phyloP scores from a whole-genome alignment of 2,797 vertebrate species.

The Sebastes taczanowskii region DNA sequence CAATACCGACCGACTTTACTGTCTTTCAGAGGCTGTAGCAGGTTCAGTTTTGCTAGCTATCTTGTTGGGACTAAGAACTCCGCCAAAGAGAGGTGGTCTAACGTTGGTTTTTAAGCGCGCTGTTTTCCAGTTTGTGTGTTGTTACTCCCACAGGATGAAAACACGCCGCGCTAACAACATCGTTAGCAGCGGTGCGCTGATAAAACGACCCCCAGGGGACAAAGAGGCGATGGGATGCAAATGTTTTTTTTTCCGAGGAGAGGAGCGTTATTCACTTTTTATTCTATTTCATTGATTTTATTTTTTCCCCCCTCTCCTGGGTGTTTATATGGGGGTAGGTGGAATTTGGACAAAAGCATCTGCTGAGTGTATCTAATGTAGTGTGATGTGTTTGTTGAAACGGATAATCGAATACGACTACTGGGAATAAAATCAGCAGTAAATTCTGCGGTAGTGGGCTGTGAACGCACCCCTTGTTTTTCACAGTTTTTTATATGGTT shows the following conservation, averaged over 20 bases:
- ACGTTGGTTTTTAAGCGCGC: accelerated
- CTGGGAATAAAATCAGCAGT: not conserved
- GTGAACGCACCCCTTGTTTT: not conserved
- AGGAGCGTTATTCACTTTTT: not conserved
- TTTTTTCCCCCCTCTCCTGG: too few relatives aligned
- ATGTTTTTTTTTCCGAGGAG: not conserved
- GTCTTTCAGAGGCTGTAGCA: too few relatives aligned
- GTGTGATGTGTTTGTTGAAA: not conserved
- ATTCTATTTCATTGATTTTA: not conserved
- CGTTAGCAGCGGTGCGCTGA: not conserved
- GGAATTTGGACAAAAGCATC: not conserved
- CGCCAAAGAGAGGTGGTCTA: not conserved
- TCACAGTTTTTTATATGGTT: not conserved
- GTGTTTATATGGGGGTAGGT: not conserved
- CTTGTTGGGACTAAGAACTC: not conserved
- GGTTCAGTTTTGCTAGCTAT: too few relatives aligned
- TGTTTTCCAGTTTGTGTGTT: not conserved
- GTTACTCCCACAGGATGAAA: not conserved
- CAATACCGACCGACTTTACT: too few relatives aligned
- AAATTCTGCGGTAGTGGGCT: not conserved
- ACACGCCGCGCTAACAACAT: too few relatives aligned
- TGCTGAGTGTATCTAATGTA: not conserved
- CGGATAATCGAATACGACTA: not conserved
- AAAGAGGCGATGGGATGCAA: not conserved
- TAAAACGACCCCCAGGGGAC: not conserved